Evolutionary conservation across 2,888 invertebrate species (phyloP).

Genomic region (Synanthedon myopaeformis): DNA sequence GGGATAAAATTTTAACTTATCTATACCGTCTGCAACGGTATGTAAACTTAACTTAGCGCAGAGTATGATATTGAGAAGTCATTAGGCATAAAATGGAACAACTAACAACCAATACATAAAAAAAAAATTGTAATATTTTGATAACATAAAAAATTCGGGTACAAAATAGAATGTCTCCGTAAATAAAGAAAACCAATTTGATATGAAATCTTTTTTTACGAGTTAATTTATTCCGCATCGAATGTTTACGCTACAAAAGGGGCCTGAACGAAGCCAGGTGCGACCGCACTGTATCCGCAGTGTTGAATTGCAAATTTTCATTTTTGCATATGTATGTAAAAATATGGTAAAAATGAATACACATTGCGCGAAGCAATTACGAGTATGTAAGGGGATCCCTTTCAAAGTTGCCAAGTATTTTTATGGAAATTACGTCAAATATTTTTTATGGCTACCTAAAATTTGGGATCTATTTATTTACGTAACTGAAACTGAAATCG

Average conservation of each 20-base stretch:
- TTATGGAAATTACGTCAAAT: neutral
- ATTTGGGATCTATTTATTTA: too few relatives aligned
- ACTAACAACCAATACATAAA: too few relatives aligned
- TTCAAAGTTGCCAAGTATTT: neutral
- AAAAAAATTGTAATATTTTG: too few relatives aligned
- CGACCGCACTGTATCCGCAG: constrained; percentile 1
- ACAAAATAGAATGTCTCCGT: too few relatives aligned
- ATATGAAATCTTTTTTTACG: neutral
- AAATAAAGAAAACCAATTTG: neutral
- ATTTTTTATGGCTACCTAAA: too few relatives aligned
- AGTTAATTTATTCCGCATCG: neutral
- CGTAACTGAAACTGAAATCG: too few relatives aligned
- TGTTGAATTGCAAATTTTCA: constrained; percentile 2
- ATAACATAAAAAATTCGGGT: too few relatives aligned
- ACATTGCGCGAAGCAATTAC: neutral
- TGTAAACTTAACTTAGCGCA: too few relatives aligned
- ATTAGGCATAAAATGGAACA: too few relatives aligned
- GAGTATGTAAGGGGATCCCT: neutral
- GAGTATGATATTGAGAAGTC: too few relatives aligned
- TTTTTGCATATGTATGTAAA: constrained; percentile 1
- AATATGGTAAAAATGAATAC: neutral
- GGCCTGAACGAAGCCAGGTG: neutral
- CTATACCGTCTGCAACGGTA: too few relatives aligned
- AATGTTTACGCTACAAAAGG: neutral
- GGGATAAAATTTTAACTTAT: too few relatives aligned